Percentiles rank a stretch among this genome's conserved stretches.
phyloP scores from a whole-genome alignment of 2,888 invertebrate species.

The Caenorhabditis sp. region DNA sequence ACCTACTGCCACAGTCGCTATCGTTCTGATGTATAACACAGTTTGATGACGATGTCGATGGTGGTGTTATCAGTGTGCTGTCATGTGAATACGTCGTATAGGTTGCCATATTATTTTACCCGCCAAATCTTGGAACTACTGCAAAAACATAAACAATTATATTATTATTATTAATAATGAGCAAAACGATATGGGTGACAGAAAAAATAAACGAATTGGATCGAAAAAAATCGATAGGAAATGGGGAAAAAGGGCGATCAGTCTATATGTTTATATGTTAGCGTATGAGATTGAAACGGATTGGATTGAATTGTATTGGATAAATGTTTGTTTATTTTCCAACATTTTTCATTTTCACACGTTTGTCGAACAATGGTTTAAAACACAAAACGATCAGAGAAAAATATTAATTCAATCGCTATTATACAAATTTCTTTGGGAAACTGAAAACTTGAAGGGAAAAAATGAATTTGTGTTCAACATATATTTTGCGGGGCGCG shows the following conservation, averaged over 20 bases:
- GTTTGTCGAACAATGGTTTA: no score
- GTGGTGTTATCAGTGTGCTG: conserved; percentile 30
- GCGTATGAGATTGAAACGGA: background rate
- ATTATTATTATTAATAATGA: background rate
- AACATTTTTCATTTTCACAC: no score
- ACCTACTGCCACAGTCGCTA: conserved; percentile 53
- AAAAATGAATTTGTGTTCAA: no score
- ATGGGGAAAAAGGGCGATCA: background rate
- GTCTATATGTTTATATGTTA: no score
- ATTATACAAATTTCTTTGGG: background rate
- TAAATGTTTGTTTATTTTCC: background rate
- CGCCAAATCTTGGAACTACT: background rate
- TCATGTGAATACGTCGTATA: conserved; percentile 1
- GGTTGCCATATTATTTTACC: conserved; percentile 3
- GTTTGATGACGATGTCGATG: conserved; percentile 31
- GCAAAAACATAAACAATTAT: background rate
- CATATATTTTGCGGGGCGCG: no score
- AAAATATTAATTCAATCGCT: no score
- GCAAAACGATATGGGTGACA: background rate
- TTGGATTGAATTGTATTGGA: background rate
- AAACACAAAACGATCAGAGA: no score
- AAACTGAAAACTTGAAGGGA: background rate
- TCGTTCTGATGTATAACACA: conserved; percentile 21
- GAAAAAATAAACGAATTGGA: background rate
- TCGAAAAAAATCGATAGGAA: background rate